Evolutionary conservation across 2,888 invertebrate species (phyloP), one percentile per base, ranked within the genome.

Genomic region (Polietes domitor): DNA sequence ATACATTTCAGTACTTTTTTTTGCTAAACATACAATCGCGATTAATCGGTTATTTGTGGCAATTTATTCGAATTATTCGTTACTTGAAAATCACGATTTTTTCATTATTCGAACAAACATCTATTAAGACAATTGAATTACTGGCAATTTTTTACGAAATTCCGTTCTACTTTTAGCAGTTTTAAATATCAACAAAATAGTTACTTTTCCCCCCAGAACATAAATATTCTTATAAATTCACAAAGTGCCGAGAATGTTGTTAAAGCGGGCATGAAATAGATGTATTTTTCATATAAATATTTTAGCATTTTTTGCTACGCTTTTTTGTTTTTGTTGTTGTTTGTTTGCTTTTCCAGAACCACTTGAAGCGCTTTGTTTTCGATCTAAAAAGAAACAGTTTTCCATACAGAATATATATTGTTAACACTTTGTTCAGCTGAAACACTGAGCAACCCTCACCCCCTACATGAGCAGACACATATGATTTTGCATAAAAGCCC

Each of bases 341-440:
- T n/a, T n/a, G n/a, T n/a, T n/a, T n/a, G n/a, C 32, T 12, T 47
- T 47, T n/a, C 1, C 47, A 47, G 26, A 47, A 47, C 15, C 47
- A 47, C 47, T 47, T 47, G 47, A 47, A 47, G 47, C 47, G 47
- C 47, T 47, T 47, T 47, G n/a, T 47, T 47, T 47, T 47, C 47
- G 47, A 47, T 47, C n/a, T 47, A 47, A 55, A 55, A 55, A 58
- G 55, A 47, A 47, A 47, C 58, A 58, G 15, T 21, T 58, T 58
- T 58, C 24, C 58, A n/a, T 15, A 12, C 58, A 2, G 26, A 24
- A 15, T 58, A 58, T 55, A 9, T 58, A 19, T 26, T 58, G 26
- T 58, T 58, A 26, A 26, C 58, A 58, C 24, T 58, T 26, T 58
- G 58, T 24, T 7, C 12, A n/a, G 50, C 24, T 15, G 9, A 37